Evolutionary conservation across 2,113 vertebrate species (phyloP).

Genomic region (Pluvialis apricaria): DNA sequence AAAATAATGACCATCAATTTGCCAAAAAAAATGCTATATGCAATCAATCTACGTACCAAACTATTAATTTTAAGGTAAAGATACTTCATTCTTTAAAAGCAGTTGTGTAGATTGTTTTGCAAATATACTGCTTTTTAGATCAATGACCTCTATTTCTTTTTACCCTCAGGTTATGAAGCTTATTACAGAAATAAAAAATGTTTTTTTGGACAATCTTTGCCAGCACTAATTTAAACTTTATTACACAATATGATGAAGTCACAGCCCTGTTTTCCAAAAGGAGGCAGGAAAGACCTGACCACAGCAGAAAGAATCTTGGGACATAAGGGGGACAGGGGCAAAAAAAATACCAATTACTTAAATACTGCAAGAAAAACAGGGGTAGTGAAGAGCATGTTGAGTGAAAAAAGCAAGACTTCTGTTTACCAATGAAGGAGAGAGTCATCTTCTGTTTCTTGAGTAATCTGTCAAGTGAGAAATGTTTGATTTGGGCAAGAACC

Average conservation of each 20-base stretch:
- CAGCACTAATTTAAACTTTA: slow-evolving; percentile 1
- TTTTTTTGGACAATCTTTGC: not conserved
- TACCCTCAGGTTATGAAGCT: not conserved
- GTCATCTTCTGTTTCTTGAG: slow-evolving; percentile 5
- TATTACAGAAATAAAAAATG: not conserved
- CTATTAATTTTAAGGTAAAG: not conserved
- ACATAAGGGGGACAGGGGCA: not conserved
- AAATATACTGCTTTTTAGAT: not conserved
- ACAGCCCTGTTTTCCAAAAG: slow-evolving; percentile 33
- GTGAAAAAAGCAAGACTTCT: not conserved
- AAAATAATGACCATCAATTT: not conserved
- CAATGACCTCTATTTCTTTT: not conserved
- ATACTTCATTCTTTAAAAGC: not conserved
- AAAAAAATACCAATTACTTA: not conserved
- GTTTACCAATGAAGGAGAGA: not conserved
- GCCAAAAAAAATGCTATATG: not conserved
- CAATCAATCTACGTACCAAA: not conserved
- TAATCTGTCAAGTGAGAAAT: slow-evolving; percentile 15
- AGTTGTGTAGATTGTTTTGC: not conserved
- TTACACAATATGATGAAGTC: slow-evolving; percentile 25
- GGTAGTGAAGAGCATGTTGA: not conserved
- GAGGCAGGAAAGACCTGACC: slow-evolving; percentile 26
- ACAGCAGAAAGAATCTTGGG: slow-evolving; percentile 36
- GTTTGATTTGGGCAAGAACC: slow-evolving; percentile 43
- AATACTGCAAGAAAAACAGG: slow-evolving; percentile 21